Base-by-base conservation (phyloP, 2,797 vertebrate genomes). In the Semaprochilodus insignis region DNA sequence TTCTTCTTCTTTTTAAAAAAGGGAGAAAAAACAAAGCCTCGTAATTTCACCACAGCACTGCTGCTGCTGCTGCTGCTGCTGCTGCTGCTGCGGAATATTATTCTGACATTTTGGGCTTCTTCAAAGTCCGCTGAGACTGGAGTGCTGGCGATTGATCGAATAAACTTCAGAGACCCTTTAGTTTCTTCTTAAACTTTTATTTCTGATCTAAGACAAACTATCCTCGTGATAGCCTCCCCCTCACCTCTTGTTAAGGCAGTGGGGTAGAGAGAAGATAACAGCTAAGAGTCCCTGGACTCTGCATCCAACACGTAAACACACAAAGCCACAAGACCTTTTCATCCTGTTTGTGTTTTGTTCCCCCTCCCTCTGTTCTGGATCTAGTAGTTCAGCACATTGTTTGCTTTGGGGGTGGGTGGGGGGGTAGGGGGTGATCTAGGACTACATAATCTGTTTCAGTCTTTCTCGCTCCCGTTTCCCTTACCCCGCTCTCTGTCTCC, bases 381-480 rank as follows among this genome's bases (percentile, higher is more conserved):
- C 65, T 10, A 44, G 17, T 27, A 21, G 21, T 72, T 55, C 3
- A 23, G 57, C 19, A 63, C 17, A 40, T 73, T 54, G 16, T 63
- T 72, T 60, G 34, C n/a, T 70, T 65, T 71, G 21, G 10, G 19
- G n/a, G n/a, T n/a, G n/a, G n/a, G n/a, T n/a, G n/a, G n/a, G n/a
- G n/a, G n/a, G n/a, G n/a, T n/a, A n/a, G n/a, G n/a, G n/a, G n/a
- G n/a, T n/a, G n/a, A n/a, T n/a, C 2, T 74, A n/a, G 55, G 36
- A 59, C 36, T 78, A 82, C 73, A 48, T 76, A 78, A 74, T 63
- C 19, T 65, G 23, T 77, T 34, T 77, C 57, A 55, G 65, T 67
- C 66, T 65, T 52, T 44, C 60, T 54, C 19, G 63, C 55, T 85
- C 51, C 71, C 85, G 90, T 91, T 90, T 85, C 89, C 82, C 77